Conservation (phyloP, 2,888 invertebrate species). For the Latheticus oryzae region DNA sequence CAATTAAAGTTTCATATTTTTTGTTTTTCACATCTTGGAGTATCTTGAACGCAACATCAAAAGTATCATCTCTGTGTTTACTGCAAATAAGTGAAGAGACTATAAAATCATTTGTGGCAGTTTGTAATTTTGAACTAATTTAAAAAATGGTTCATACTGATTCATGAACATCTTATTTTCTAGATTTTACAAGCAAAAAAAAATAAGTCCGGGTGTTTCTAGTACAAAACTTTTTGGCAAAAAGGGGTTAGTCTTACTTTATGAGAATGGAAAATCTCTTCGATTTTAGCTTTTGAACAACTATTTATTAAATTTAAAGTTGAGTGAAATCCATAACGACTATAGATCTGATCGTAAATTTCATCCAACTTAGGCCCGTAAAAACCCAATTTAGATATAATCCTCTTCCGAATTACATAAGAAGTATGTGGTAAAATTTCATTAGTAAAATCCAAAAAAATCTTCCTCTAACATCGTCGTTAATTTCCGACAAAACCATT, state of each 20-base stretch:
- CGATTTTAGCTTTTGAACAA: slow-evolving; percentile 34
- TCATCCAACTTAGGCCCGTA: slow-evolving; percentile 32
- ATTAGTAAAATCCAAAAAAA: slow-evolving; percentile 22
- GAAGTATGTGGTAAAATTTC: slow-evolving; percentile 32
- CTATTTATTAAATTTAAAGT: slow-evolving; percentile 30
- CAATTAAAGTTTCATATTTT: neutral
- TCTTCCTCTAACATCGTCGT: slow-evolving; percentile 7
- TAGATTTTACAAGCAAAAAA: too few relatives aligned
- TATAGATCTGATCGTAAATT: slow-evolving; percentile 31
- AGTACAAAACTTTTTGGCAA: slow-evolving; percentile 23
- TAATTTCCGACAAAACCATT: slow-evolving; percentile 39
- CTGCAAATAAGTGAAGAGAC: neutral
- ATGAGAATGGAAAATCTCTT: slow-evolving; percentile 4
- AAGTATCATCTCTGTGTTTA: slow-evolving; percentile 2
- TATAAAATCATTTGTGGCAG: slow-evolving; percentile 11
- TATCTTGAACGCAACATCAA: slow-evolving; percentile 4
- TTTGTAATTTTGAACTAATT: slow-evolving; percentile 12
- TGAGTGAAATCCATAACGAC: slow-evolving; percentile 28
- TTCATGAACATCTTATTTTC: slow-evolving; percentile 8
- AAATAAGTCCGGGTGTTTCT: slow-evolving; percentile 23
- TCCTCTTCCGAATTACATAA: slow-evolving; percentile 37
- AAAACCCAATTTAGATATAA: slow-evolving; percentile 33
- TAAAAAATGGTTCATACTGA: slow-evolving; percentile 4
- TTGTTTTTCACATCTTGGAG: neutral
- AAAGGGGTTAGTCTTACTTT: slow-evolving; percentile 13